Evolutionary conservation across 2,797 vertebrate genomes (phyloP).

Genomic region (Limosa lapponica): DNA sequence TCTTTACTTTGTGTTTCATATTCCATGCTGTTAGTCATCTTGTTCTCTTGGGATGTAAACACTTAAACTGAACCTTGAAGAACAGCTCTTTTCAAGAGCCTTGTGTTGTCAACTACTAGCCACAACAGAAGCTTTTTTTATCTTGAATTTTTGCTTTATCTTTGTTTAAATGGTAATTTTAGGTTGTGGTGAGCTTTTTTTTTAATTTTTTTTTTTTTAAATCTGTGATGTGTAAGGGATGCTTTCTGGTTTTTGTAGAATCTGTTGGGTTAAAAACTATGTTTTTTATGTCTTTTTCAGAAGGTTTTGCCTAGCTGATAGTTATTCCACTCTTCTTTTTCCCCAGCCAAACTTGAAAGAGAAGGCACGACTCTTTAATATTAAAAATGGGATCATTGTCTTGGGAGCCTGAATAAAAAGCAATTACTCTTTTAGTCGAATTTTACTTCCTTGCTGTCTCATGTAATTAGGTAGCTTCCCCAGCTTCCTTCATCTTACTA

Average conservation of each 20-base stretch:
- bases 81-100: background rate
- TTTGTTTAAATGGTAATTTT: background rate
- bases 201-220: background rate
- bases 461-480: conserved; percentile 8
- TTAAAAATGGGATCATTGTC: background rate
- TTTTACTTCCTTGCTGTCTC: conserved; percentile 17
- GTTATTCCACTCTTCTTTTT: background rate
- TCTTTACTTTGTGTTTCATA: background rate
- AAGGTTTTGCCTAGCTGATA: background rate
- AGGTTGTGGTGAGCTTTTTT: background rate
- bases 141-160: background rate
- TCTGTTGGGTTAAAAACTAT: background rate
- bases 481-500: background rate
- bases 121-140: background rate
- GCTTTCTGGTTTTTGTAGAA: background rate
- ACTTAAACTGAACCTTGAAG: background rate
- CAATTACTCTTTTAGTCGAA: conserved; percentile 25
- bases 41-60: background rate
- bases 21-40: background rate
- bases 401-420: conserved; percentile 8
- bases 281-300: background rate
- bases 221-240: background rate
- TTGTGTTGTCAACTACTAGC: background rate
- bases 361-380: background rate
- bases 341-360: background rate